A percentile compares a stretch with the other conserved stretches of the same genome.
Evolutionary conservation across 2,797 vertebrate species (phyloP).

Genomic region (Buphagus erythrorhynchus): DNA sequence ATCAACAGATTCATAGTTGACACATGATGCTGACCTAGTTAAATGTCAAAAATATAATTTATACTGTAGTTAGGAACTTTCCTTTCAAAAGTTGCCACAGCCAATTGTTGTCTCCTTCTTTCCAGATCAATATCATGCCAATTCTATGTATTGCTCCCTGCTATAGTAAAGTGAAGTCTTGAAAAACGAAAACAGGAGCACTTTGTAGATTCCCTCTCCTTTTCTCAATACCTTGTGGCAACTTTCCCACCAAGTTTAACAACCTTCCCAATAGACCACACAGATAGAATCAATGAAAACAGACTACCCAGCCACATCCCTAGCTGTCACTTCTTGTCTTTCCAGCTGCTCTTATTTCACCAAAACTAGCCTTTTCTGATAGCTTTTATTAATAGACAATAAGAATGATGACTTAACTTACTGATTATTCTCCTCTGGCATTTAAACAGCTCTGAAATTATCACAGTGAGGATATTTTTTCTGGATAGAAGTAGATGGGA

Average conservation of each 20-base stretch:
- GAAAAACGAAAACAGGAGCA: neutral
- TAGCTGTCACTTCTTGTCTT: constrained; percentile 38
- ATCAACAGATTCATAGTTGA: neutral
- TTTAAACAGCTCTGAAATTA: constrained; percentile 30
- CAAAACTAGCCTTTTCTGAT: constrained; percentile 47
- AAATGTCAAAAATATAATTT: neutral
- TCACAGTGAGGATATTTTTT: constrained; percentile 45
- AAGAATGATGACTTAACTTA: constrained; percentile 50
- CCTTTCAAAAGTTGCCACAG: neutral
- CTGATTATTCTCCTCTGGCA: constrained; percentile 36
- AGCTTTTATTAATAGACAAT: constrained; percentile 55
- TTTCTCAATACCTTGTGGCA: neutral
- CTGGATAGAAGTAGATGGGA: neutral
- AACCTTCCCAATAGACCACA: neutral
- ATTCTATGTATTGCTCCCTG: neutral
- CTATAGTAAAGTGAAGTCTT: neutral
- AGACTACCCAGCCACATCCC: neutral
- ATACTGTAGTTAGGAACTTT: neutral
- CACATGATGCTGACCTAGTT: neutral
- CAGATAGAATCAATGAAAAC: constrained; percentile 5
- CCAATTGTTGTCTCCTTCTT: neutral
- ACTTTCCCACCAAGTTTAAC: neutral
- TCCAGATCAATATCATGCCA: neutral
- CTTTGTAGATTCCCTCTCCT: neutral
- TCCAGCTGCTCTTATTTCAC: constrained; percentile 42